phyloP scores from a whole-genome alignment of 1,140 invertebrate genomes.

The Littorina saxatilis region DNA sequence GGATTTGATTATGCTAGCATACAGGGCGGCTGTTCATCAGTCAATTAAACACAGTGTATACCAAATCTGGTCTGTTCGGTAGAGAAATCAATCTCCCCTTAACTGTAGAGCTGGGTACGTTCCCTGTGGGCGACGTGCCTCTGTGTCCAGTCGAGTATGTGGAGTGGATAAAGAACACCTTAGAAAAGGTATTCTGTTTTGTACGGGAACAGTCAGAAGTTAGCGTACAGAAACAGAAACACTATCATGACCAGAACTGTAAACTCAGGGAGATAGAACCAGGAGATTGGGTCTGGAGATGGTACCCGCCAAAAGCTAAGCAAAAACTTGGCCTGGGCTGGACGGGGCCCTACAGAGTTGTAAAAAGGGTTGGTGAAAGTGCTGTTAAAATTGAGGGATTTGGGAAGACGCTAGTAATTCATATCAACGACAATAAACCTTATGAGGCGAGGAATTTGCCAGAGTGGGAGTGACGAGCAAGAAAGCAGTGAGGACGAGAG shows the following conservation, averaged over 20 bases:
- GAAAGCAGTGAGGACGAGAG: too few relatives aligned
- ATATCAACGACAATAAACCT: too few relatives aligned
- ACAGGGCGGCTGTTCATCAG: slow-evolving; percentile 42
- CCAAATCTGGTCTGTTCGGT: slow-evolving; percentile 43
- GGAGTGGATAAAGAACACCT: slow-evolving; percentile 32
- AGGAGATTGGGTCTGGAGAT: slow-evolving; percentile 42
- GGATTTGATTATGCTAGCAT: slow-evolving; percentile 43
- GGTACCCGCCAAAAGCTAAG: slow-evolving; percentile 45
- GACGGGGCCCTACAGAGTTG: slow-evolving; percentile 46
- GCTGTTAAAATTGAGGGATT: too few relatives aligned
- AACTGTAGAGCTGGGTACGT: slow-evolving; percentile 9
- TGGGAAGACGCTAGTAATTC: too few relatives aligned
- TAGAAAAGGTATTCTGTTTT: slow-evolving; percentile 26
- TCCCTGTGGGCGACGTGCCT: slow-evolving; percentile 8
- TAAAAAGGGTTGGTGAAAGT: slow-evolving; percentile 22
- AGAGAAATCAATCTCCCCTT: too few relatives aligned
- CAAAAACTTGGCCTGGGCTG: slow-evolving; percentile 44
- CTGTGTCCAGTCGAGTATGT: slow-evolving; percentile 25
- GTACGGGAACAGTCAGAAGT: neutral
- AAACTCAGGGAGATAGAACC: slow-evolving; percentile 22
- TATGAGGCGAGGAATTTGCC: too few relatives aligned
- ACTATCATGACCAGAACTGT: slow-evolving; percentile 40
- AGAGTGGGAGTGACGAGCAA: too few relatives aligned
- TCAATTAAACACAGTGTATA: slow-evolving; percentile 47
- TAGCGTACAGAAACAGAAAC: slow-evolving; percentile 13